Evolutionary conservation across 1,140 invertebrate species (phyloP), one percentile per base, ranked within the genome.

Genomic region (Drosophila bipectinata): DNA sequence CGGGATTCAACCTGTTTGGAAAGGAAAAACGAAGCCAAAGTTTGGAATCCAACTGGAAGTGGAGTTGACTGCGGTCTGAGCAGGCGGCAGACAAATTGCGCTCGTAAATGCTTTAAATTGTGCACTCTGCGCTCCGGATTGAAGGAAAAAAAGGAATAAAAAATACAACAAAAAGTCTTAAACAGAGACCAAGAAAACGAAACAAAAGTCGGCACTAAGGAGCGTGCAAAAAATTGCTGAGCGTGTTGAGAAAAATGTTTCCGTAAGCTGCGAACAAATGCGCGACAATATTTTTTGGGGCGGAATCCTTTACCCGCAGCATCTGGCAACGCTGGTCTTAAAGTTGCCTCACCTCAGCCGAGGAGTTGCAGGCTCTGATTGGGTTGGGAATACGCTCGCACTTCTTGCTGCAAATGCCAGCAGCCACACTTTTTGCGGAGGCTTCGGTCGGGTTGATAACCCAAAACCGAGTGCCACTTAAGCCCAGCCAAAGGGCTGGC

Each of bases 241-340:
- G 78, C 82, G 82, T 82, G 82, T 85, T 88, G 79, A 88, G 82
- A 85, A 85, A 88, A 85, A 85, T 88, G 82, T 85, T 85, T 88
- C 72, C 78, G 83, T 85, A 85, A 85, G 82, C 83, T 85, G 78
- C 78, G 78, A 87, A 87, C 83, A 87, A 87, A 87, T 87, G 83
- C 83, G 83, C 83, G 83, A 87, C 83, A 83, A 87, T 87, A 87
- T 87, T 88, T 88, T 68, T 69, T 10, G 44, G 52, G 54, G 58
- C 34, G 63, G 28, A 67, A 67, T 67, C 63, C 51, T 64, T 39
- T 47, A 44, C 18, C 44, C 44, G 14, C 51, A 53, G 14, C 41
- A 44, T 15, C 41, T 44, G 41, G 14, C 39, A 44, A 9, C 41
- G 8, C 15, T 14, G 14, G 41, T 44, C 56, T 71, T 71, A 39